phyloP scores from a whole-genome alignment of 2,888 invertebrate genomes.

The Hofmannophila pseudospretella region DNA sequence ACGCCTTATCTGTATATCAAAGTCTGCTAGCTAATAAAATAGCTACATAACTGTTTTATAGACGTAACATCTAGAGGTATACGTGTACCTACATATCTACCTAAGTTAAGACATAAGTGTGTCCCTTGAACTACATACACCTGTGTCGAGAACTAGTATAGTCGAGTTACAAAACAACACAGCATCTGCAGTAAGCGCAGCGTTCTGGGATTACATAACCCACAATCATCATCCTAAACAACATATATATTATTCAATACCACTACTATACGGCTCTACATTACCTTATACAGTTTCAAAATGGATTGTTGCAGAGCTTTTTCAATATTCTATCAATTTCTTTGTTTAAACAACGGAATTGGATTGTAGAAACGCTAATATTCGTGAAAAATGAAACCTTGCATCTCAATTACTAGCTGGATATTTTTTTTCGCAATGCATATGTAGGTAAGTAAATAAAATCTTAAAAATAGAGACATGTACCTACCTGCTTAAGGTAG shows the following conservation, averaged over 20 bases:
- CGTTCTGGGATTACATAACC: conserved; percentile 58
- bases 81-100: too few relatives aligned
- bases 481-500: too few relatives aligned
- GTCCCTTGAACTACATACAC: too few relatives aligned
- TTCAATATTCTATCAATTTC: conserved; percentile 61
- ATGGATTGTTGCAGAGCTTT: conserved; percentile 50
- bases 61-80: too few relatives aligned
- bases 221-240: conserved; percentile 61
- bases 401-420: conserved; percentile 13
- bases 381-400: conserved; percentile 29
- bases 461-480: too few relatives aligned
- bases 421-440: too few relatives aligned
- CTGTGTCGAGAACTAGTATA: too few relatives aligned
- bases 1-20: too few relatives aligned
- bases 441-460: too few relatives aligned
- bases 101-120: too few relatives aligned
- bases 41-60: too few relatives aligned
- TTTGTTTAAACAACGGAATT: conserved; percentile 63
- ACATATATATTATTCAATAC: conserved; percentile 57
- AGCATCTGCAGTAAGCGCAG: conserved; percentile 30
- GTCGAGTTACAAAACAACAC: neutral
- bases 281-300: conserved; percentile 37
- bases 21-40: too few relatives aligned
- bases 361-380: conserved; percentile 45
- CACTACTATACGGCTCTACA: conserved; percentile 15